Conservation (phyloP, 2,888 invertebrate species). For the Acholoe squamosa region DNA sequence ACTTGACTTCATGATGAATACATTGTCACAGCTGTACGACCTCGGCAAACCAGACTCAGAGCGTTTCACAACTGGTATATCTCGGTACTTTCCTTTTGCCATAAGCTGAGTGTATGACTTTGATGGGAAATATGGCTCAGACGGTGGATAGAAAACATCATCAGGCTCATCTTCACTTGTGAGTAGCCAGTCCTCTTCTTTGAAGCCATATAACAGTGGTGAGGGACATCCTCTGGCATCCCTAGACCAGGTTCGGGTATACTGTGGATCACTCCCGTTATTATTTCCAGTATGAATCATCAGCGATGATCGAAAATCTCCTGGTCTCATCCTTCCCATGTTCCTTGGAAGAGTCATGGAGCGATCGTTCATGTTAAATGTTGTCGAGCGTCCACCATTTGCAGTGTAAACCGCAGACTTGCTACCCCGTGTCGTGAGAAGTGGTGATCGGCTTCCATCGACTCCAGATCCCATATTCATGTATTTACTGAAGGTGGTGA, state of each 20-base stretch:
- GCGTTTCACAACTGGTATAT: neutral
- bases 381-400: constrained; percentile 18
- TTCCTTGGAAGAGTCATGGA: constrained; percentile 47
- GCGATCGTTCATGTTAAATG: neutral
- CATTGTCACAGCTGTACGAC: constrained; percentile 12
- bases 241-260: neutral
- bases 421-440: neutral
- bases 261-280: neutral
- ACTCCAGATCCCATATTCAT: neutral
- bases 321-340: neutral
- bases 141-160: constrained; percentile 30
- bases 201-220: neutral
- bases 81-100: constrained; percentile 7
- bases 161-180: neutral
- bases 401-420: neutral
- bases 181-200: neutral
- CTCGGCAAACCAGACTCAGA: neutral
- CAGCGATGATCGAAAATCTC: constrained; percentile 30
- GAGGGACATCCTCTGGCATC: neutral
- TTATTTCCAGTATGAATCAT: neutral
- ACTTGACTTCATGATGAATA: neutral
- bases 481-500: constrained; percentile 10
- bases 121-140: neutral
- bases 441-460: neutral
- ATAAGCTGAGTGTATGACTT: neutral